These are phyloP conservation scores for Stratiomys singularior DNA, from an alignment of 2,888 invertebrate genomes.

Conservation along the genomic window DNA sequence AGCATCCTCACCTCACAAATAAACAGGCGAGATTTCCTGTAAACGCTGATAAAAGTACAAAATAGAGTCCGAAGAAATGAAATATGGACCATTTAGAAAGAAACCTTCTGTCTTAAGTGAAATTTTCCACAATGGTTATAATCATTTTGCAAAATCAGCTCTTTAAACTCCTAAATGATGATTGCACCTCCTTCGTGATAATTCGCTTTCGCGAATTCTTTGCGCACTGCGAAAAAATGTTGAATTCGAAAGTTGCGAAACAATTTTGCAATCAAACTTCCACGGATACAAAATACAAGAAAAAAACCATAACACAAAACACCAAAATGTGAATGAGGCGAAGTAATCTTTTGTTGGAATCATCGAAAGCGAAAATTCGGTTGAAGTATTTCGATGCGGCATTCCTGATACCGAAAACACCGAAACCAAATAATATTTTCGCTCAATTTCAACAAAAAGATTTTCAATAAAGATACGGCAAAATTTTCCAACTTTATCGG, in stretches of 20 bases:
- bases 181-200: no score
- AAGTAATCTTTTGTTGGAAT: neutral
- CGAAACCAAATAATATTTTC: neutral
- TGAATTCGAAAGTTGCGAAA: neutral
- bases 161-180: no score
- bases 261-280: neutral
- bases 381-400: neutral
- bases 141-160: no score
- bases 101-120: no score
- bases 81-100: no score
- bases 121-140: no score
- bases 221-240: neutral
- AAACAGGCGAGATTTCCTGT: no score
- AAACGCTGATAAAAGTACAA: no score
- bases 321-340: no score
- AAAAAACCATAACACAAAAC: neutral
- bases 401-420: neutral
- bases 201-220: no score
- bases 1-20: no score
- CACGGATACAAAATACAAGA: neutral
- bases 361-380: neutral
- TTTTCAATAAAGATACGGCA: conserved; percentile 25
- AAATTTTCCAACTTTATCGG: conserved; percentile 32
- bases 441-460: conserved; percentile 9
- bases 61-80: no score